A percentile compares a stretch with the other conserved stretches of the same genome.
These are phyloP conservation scores for Pseudococcus jackbeardsleyi DNA, from an alignment of 2,888 invertebrate genomes.

Conservation along the genomic window DNA sequence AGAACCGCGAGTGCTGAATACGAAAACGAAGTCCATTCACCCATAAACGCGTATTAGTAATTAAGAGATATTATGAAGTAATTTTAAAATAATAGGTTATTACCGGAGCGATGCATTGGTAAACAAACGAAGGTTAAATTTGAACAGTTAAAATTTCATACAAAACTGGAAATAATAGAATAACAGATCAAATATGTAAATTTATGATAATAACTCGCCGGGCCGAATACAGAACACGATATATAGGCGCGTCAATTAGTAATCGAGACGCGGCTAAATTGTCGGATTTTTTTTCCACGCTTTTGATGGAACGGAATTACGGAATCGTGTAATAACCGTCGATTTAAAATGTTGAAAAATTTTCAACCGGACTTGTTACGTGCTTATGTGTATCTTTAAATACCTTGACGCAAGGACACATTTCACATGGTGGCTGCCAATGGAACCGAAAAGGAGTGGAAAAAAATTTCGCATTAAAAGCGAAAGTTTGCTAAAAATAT, in stretches of 20 bases:
- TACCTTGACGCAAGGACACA: constrained; percentile 19
- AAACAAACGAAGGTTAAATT: constrained; percentile 39
- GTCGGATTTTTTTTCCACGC: constrained; percentile 9
- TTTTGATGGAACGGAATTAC: not conserved
- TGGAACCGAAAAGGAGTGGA: not conserved
- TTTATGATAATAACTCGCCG: constrained; percentile 40
- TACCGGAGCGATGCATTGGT: constrained; percentile 8
- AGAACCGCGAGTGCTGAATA: not conserved
- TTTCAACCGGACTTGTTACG: constrained; percentile 39
- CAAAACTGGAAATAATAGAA: constrained; percentile 54
- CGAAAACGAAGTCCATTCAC: constrained; percentile 38
- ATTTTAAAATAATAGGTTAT: constrained; percentile 48
- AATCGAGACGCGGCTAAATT: constrained; percentile 30
- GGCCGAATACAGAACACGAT: constrained; percentile 20
- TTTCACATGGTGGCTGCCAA: not conserved
- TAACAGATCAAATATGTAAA: constrained; percentile 50
- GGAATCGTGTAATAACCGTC: constrained; percentile 10
- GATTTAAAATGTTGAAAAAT: constrained; percentile 27
- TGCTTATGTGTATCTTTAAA: too few species aligned
- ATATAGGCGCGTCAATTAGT: constrained; percentile 19
- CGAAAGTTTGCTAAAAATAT: constrained; percentile 46
- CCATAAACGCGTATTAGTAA: constrained; percentile 39
- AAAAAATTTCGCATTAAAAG: constrained; percentile 39
- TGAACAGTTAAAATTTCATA: constrained; percentile 48
- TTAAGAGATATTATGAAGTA: constrained; percentile 43